Conservation (phyloP, 2,113 vertebrate species). For the Rhinichthys klamathensis region DNA sequence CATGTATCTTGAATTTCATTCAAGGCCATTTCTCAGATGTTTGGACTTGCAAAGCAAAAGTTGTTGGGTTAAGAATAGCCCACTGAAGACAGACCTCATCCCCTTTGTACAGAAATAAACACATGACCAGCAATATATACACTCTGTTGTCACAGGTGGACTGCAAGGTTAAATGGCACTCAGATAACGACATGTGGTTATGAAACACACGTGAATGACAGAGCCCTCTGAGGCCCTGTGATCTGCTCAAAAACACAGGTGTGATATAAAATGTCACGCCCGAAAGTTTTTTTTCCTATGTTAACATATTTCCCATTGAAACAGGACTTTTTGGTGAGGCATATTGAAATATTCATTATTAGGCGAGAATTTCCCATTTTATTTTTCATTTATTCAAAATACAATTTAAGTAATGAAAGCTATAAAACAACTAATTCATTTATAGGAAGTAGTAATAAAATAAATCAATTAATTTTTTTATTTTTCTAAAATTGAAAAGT, state of each 20-base stretch:
- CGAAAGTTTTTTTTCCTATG: neutral
- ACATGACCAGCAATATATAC: conserved; percentile 34
- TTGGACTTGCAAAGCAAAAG: conserved; percentile 18
- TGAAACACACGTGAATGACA: conserved; percentile 34
- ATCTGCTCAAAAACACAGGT: conserved; percentile 16
- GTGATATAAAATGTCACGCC: neutral
- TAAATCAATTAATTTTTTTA: neutral
- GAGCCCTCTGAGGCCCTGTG: conserved; percentile 2
- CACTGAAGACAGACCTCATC: conserved; percentile 15
- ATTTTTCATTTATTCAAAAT: neutral
- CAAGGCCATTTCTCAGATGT: conserved; percentile 25
- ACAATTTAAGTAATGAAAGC: neutral
- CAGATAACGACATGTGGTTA: conserved; percentile 41
- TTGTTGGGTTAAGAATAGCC: conserved; percentile 53
- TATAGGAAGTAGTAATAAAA: neutral
- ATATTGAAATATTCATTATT: neutral
- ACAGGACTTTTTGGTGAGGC: neutral
- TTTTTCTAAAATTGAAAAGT: neutral
- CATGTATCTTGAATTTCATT: neutral
- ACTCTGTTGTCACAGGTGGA: conserved; percentile 26
- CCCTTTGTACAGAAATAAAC: conserved; percentile 16
- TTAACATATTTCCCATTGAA: neutral
- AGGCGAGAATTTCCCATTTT: neutral
- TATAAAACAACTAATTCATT: neutral
- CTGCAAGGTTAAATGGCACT: conserved; percentile 43